A percentile compares a stretch with the other conserved stretches of the same genome.
phyloP scores from a whole-genome alignment of 2,888 invertebrate genomes.

The Rotaria socialis region DNA sequence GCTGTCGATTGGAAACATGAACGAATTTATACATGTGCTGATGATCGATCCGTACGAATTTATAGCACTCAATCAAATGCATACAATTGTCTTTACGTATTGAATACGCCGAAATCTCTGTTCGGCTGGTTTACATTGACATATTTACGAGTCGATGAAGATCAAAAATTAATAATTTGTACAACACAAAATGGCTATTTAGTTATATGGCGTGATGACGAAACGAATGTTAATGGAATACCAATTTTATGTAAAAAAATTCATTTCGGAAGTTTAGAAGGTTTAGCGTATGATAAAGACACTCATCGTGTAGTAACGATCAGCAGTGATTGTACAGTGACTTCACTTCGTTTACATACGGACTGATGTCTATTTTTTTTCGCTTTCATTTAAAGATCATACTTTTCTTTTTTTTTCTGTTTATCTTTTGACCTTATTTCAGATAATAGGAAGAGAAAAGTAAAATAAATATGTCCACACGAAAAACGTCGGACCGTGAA shows the following conservation, averaged over 20 bases:
- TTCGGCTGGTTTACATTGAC: constrained; percentile 24
- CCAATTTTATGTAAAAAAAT: not conserved
- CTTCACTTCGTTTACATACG: not conserved
- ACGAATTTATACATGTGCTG: constrained; percentile 21
- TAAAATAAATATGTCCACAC: not conserved
- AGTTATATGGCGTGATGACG: not conserved
- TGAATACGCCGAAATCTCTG: not conserved
- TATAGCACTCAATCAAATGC: not conserved
- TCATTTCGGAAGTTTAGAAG: constrained; percentile 16
- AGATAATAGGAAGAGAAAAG: not conserved
- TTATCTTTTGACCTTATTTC: not conserved
- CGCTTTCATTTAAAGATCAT: not conserved
- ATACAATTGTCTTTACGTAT: not conserved
- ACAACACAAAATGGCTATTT: constrained; percentile 32
- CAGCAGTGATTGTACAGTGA: constrained; percentile 4
- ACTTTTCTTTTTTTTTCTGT: not conserved
- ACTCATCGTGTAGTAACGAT: not conserved
- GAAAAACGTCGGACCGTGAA: not conserved
- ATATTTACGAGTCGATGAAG: not conserved
- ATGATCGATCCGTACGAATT: constrained; percentile 6
- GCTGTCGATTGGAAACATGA: not conserved
- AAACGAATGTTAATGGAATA: not conserved
- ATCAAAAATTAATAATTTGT: constrained; percentile 15
- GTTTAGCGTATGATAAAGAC: not conserved
- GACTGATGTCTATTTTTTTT: not conserved